Conservation (phyloP, 1,140 invertebrate genomes). For the Manduca sexta region DNA sequence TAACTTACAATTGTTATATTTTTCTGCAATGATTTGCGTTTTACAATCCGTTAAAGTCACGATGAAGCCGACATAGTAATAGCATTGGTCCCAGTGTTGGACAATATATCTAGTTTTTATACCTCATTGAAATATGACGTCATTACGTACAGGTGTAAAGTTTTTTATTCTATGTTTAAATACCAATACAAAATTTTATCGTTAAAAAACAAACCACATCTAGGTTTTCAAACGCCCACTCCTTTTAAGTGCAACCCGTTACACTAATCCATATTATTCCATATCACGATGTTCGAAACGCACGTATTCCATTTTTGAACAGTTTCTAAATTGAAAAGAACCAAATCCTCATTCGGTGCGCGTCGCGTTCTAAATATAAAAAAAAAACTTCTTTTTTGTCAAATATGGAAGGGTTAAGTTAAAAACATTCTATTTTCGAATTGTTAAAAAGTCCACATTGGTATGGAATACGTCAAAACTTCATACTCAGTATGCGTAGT, state of each 20-base stretch:
- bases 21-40: no score
- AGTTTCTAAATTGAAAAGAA: slow-evolving; percentile 68
- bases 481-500: slow-evolving; percentile 33
- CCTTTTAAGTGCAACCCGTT: slow-evolving; percentile 26
- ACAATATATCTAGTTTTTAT: no score
- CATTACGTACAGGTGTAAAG: no score
- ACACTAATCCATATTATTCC: slow-evolving; percentile 57
- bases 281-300: slow-evolving; percentile 47
- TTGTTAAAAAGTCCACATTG: slow-evolving; percentile 72
- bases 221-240: background rate
- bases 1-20: no score
- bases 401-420: slow-evolving; percentile 73
- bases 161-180: no score
- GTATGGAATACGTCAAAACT: slow-evolving; percentile 72
- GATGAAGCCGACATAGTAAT: no score
- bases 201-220: background rate
- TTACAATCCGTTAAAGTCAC: no score
- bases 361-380: slow-evolving; percentile 71
- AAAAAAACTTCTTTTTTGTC: slow-evolving; percentile 67
- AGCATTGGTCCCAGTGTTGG: no score
- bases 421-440: slow-evolving; percentile 73
- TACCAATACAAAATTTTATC: background rate
- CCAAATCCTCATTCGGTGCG: slow-evolving; percentile 58
- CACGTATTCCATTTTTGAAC: slow-evolving; percentile 52
- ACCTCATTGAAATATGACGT: no score